Evolutionary conservation across 2,888 invertebrate species (phyloP), one percentile per base, ranked within the genome.

Genomic region (Nephrotoma guestfalica): DNA sequence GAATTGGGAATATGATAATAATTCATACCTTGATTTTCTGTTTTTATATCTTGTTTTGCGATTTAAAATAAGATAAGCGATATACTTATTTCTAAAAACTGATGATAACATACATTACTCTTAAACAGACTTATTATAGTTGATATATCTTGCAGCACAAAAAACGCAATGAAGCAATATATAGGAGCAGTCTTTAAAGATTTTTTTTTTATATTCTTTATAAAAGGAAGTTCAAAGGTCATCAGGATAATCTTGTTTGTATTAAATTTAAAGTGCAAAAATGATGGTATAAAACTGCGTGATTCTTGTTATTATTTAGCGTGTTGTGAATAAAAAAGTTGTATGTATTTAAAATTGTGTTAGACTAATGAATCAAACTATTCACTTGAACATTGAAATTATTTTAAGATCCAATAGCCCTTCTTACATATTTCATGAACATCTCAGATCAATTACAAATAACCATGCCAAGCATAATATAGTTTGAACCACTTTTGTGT

Each of bases 101-200:
- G 71, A 71, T 71, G 71, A 71, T 71, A 30, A 71, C 71, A 71
- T 71, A 71, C 71, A 71, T 71, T 71, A 71, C 71, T 71, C 71
- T 71, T 71, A 71, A 71, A 30, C 71, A 71, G 71, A 71, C 30
- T 71, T 71, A 30, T 71, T 71, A 71, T n/a, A 71, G 71, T 71
- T 71, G 71, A 71, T 71, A 71, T 30, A 71, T 71, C 71, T 71
- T 71, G 84, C 84, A 84, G 84, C 84, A 84, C 41, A 84, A 84
- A 41, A 41, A 84, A 84, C 15, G 84, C 41, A 84, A 42, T 42
- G 84, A 84, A 86, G 85, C 30, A 86, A 45, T 30, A 30, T 30
- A 30, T 43, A 43, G 42, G 15, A 42, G 45, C 41, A 86, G 51
- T 15, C 15, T 71, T 86, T 83, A n/a, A 30, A 3, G 45, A 45